Evolutionary conservation across 2,113 vertebrate genomes (phyloP), one percentile per base, ranked within the genome.

Genomic region (Triplophysa rosa): DNA sequence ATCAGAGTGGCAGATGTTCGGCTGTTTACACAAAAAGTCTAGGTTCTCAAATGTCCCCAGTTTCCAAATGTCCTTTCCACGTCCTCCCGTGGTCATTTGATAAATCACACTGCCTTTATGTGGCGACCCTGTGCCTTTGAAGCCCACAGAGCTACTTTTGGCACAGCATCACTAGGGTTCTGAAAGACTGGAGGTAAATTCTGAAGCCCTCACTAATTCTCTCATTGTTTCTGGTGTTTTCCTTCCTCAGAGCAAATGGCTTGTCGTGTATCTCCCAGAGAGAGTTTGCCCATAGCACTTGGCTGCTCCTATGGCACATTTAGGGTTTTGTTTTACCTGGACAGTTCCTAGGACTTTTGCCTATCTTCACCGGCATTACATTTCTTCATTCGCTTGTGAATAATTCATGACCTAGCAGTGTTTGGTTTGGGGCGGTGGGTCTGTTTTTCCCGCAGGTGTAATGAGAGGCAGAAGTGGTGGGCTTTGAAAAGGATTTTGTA

Each of bases 391-490:
- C 84, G 83, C 24, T 68, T 17, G 29, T 93, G 91, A 93, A 94
- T 93, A 92, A 93, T 93, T 93, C 85, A 91, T 86, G 10, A 9
- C 26, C 11, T 16, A 54, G 52, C 37, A 14, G 66, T 21, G 24
- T 84, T 90, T 86, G 54, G 65, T 89, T 83, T 69, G 76, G 83
- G 87, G 81, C 87, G 84, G 0, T 16, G 81, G 71, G 82, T 88
- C 89, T 92, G 82, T 91, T 92, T 80, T 91, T 89, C 85, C 86
- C 92, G 85, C 87, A 91, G 86, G 84, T 93, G 88, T 90, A 93
- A 91, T 94, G 92, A 92, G 90, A 92, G 83, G 86, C 91, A 90
- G 74, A 73, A 72, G 91, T 85, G 90, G 76, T 89, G 80, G 81
- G 77, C 87, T 91, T 87, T 72, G 79, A 86, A 80, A 89, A 86